Evolutionary conservation across 2,797 vertebrate species (phyloP), one percentile per base, ranked within the genome.

Genomic region (Phrynocephalus forsythii): DNA sequence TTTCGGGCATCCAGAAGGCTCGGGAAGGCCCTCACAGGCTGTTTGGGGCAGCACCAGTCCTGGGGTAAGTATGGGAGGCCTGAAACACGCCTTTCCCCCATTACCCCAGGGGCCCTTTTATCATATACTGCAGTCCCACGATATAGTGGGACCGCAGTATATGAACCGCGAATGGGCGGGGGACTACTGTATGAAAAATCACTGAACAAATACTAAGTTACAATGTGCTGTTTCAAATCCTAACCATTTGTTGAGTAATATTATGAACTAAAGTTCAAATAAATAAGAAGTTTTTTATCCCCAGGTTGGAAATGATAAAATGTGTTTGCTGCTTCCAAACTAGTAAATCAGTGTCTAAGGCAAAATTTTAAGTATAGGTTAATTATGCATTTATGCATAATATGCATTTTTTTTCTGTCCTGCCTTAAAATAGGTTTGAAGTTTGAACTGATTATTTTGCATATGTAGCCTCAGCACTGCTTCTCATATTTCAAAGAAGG

Each of bases 151-250:
- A 38, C 38, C 4, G 38, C 38, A 38, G 38, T 38, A 38, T 38
- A 38, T 38, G 38, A 38, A 38, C 38, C 38, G 38, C 38, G 38
- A 38, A 38, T 38, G 38, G 38, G 4, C 4, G 3, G 38, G 38
- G 38, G 38, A 4, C 38, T 38, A 3, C 38, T 38, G 38, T 38
- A 83, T 26, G 50, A 18, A 44, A 91, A 87, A 5, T 71, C 72
- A 63, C 11, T 83, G 76, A 1, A 24, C 56, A 88, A 30, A 5
- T 87, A 30, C 90, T 88, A 91, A 93, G 87, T 92, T 86, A 71
- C 26, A 90, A 68, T 56, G 60, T 85, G 48, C 3, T 2, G 80
- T 81, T 5, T 86, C 20, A 73, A 6, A 85, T 77, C 56, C 1
- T 80, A 81, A 71, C 81, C 60, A 89, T 33, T 9, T 88, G 7